Evolutionary conservation across 2,113 vertebrate species (phyloP).

Genomic region (Alosa alosa): DNA sequence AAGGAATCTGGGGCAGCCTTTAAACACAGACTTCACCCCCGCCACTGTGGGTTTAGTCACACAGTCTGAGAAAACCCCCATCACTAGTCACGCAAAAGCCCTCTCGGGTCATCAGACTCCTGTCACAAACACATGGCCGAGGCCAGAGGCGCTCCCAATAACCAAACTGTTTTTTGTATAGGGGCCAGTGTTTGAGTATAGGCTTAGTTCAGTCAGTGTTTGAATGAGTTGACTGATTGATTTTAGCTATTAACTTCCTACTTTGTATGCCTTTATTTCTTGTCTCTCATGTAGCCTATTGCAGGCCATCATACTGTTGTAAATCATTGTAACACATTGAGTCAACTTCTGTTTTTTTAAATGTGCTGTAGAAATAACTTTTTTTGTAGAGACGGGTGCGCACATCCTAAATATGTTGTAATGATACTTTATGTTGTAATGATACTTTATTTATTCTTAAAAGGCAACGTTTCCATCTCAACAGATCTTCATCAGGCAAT

Average conservation of each 20-base stretch:
- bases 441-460: too few species aligned
- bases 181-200: not conserved
- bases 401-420: too few species aligned
- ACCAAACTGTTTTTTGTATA: not conserved
- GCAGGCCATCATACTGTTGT: too few species aligned
- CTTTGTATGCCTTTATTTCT: not conserved
- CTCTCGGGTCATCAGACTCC: not conserved
- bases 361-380: too few species aligned
- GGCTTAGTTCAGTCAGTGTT: not conserved
- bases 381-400: too few species aligned
- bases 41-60: conserved; percentile 36
- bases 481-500: too few species aligned
- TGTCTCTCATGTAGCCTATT: too few species aligned
- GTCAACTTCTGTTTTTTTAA: too few species aligned
- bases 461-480: too few species aligned
- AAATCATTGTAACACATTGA: too few species aligned
- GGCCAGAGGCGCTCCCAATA: not conserved
- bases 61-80: not conserved
- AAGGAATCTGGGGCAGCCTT: conserved; percentile 80
- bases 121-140: not conserved
- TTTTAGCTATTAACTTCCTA: not conserved
- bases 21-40: conserved; percentile 76
- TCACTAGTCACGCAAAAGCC: not conserved
- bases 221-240: not conserved
- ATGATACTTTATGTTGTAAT: too few species aligned